A percentile compares a stretch with the other conserved stretches of the same genome.
phyloP scores from a whole-genome alignment of 1,140 invertebrate genomes.

The Octopus sinensis region DNA sequence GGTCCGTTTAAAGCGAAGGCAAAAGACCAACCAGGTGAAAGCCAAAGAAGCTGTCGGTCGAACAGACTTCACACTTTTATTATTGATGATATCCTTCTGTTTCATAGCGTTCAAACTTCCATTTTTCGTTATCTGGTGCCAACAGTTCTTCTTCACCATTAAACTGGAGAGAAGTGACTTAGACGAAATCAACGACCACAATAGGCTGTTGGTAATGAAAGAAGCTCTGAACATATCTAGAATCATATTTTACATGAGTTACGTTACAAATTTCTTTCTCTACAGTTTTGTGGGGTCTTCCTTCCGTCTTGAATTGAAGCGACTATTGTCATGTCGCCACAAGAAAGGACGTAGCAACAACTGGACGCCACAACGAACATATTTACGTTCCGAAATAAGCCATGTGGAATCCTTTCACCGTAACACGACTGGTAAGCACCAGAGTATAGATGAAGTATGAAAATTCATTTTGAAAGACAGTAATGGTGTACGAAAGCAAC shows the following conservation, averaged over 20 bases:
- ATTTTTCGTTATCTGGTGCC: slow-evolving; percentile 29
- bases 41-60: slow-evolving; percentile 19
- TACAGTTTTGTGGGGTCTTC: slow-evolving; percentile 49
- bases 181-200: neutral
- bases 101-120: slow-evolving; percentile 42
- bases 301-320: slow-evolving; percentile 36
- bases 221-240: slow-evolving; percentile 37
- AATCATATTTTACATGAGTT: slow-evolving; percentile 51
- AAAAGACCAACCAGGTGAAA: slow-evolving; percentile 16
- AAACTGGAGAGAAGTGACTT: neutral
- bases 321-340: neutral
- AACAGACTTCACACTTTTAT: slow-evolving; percentile 42
- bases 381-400: neutral
- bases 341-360: neutral
- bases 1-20: neutral
- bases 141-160: slow-evolving; percentile 8
- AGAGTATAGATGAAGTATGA: neutral
- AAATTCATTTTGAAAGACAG: neutral
- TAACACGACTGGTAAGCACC: neutral
- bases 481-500: no score
- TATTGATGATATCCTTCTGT: slow-evolving; percentile 40
- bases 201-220: slow-evolving; percentile 20
- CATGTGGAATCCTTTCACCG: neutral
- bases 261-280: slow-evolving; percentile 52
- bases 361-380: neutral